phyloP scores from a whole-genome alignment of 2,797 vertebrate species.

The Acomys russatus region DNA sequence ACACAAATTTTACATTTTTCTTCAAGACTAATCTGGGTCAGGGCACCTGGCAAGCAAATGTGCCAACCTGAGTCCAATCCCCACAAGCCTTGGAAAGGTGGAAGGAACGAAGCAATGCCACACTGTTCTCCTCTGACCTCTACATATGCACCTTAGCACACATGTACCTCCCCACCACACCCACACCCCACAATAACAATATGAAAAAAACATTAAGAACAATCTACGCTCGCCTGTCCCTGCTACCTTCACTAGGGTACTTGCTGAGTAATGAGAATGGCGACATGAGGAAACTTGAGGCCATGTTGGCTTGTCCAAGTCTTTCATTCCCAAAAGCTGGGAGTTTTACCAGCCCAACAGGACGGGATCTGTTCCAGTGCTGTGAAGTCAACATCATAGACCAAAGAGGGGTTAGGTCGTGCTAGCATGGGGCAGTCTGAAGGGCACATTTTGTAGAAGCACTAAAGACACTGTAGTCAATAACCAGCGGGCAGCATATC shows the following conservation, averaged over 20 bases:
- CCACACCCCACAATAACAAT: neutral
- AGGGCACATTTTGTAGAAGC: neutral
- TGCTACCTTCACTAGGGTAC: neutral
- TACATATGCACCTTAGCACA: neutral
- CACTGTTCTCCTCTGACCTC: neutral
- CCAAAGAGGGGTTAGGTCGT: slow-evolving; percentile 5
- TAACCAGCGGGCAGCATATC: neutral
- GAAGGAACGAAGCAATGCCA: neutral
- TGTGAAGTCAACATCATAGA: neutral
- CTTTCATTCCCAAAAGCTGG: neutral
- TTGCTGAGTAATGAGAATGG: slow-evolving; percentile 9
- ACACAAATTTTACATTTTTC: neutral
- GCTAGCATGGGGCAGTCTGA: slow-evolving; percentile 8
- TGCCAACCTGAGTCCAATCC: neutral
- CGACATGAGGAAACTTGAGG: neutral
- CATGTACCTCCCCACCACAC: too few species aligned
- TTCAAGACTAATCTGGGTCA: neutral
- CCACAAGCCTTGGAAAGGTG: neutral
- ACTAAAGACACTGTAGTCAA: slow-evolving; percentile 20
- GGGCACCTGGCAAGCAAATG: neutral
- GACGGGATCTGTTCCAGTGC: neutral
- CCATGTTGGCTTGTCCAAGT: neutral
- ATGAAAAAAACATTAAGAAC: neutral
- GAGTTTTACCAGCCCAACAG: slow-evolving; percentile 29
- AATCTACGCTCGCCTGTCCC: neutral